Evolutionary conservation across 2,113 vertebrate species (phyloP).

Genomic region (Myanophis thanlyinensis): DNA sequence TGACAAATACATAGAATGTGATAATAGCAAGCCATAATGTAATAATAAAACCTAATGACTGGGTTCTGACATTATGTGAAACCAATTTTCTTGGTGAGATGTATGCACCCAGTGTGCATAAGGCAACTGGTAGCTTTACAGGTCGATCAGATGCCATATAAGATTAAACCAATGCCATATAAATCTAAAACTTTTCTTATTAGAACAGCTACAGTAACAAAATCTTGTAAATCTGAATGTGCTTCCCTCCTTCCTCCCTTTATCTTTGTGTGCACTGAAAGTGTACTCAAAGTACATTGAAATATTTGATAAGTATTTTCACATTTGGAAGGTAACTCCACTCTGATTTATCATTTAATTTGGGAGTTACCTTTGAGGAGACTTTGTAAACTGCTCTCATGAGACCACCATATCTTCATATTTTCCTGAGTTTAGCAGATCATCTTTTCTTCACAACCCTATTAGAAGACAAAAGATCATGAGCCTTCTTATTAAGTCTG

Average conservation of each 20-base stretch:
- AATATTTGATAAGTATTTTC: neutral
- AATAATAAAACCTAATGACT: neutral
- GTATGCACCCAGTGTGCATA: neutral
- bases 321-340: neutral
- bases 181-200: neutral
- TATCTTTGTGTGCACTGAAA: neutral
- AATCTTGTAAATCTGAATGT: neutral
- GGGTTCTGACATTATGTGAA: neutral
- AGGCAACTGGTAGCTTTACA: neutral
- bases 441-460: neutral
- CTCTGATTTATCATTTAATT: neutral
- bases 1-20: neutral
- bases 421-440: neutral
- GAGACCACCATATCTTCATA: neutral
- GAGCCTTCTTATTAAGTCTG: neutral
- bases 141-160: neutral
- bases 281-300: neutral
- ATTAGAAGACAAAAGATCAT: neutral
- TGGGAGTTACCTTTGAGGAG: neutral
- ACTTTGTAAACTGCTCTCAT: neutral
- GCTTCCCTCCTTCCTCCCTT: neutral
- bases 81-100: neutral
- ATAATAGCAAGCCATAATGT: neutral
- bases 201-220: neutral
- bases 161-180: neutral